Base-by-base conservation (phyloP, 2,113 vertebrate species). In the Rhinogobius similis region DNA sequence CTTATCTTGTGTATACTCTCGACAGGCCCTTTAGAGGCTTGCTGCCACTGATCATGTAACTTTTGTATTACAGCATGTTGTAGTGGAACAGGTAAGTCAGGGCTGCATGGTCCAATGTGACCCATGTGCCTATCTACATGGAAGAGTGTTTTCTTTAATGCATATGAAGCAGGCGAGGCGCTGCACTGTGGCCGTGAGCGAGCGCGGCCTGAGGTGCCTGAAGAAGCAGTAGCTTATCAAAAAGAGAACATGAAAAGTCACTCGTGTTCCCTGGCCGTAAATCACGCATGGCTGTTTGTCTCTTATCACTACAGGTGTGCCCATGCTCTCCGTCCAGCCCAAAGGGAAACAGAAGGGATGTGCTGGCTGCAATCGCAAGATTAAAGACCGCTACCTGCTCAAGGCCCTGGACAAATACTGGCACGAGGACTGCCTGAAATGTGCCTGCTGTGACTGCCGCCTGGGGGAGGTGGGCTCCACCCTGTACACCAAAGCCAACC, bases 291-390 rank as follows among this genome's bases (percentile, higher is more conserved):
- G 64, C 72, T 76, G 65, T 78, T 92, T 92, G 93, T 94, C 87
- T 89, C 77, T 92, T 79, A 16, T 93, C 92, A 76, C 90, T 94
- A 86, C 92, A 94, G 98, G 97, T 87, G 96, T 98, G 90, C 98
- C 96, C 2, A 99, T 99, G 98, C 92, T 99, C 85, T 99, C 98
- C 46, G 97, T 99, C 65, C 98, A 99, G 85, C 97, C 98, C 90
- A 98, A 99, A 90, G 97, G 97, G 87, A 99, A 99, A 92, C 98
- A 98, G 94, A 99, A 99, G 93, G 98, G 98, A 90, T 99, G 98
- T 4, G 98, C 98, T 2, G 98, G 98, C 92, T 99, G 98, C 91
- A 98, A 99, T 92, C 95, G 98, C 20, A 99, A 99, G 94, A 99
- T 99, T 94, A 98, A 99, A 93, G 98, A 99, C 95, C 96, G 97